Conservation (phyloP, 2,888 invertebrate genomes). For the Eudemis profundana region DNA sequence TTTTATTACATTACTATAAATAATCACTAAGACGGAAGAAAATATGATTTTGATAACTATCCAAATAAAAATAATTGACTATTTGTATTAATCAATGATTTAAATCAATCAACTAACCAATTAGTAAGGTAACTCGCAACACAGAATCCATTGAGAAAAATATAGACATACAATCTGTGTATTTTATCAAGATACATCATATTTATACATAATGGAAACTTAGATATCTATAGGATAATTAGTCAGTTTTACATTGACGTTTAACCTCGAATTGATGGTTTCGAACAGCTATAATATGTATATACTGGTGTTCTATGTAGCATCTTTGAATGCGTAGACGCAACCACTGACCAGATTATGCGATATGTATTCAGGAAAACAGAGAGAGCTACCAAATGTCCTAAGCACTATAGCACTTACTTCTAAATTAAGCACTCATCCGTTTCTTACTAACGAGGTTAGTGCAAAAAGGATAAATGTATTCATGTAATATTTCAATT, state of each 20-base stretch:
- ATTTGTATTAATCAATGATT: conserved; percentile 23
- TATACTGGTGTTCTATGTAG: conserved; percentile 36
- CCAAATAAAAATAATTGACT: conserved; percentile 36
- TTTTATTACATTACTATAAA: conserved; percentile 6
- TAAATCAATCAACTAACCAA: conserved; percentile 33
- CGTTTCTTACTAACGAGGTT: background rate
- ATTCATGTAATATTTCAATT: background rate
- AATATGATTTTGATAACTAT: conserved; percentile 26
- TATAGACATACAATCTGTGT: conserved; percentile 19
- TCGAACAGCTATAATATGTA: conserved; percentile 21
- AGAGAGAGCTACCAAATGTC: background rate
- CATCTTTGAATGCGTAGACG: conserved; percentile 14
- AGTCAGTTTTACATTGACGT: conserved; percentile 16
- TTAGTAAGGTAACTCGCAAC: conserved; percentile 38
- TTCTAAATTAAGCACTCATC: background rate
- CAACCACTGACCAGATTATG: conserved; percentile 1
- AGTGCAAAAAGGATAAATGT: background rate
- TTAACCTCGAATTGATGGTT: conserved; percentile 7
- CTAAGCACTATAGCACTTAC: background rate
- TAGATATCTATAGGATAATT: conserved; percentile 2
- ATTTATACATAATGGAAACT: conserved; percentile 24
- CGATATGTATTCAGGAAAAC: background rate
- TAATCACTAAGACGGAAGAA: conserved; percentile 21
- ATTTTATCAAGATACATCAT: conserved; percentile 15
- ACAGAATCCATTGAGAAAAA: conserved; percentile 13